Evolutionary conservation across 2,797 vertebrate genomes (phyloP).

Genomic region (Columba guinea): DNA sequence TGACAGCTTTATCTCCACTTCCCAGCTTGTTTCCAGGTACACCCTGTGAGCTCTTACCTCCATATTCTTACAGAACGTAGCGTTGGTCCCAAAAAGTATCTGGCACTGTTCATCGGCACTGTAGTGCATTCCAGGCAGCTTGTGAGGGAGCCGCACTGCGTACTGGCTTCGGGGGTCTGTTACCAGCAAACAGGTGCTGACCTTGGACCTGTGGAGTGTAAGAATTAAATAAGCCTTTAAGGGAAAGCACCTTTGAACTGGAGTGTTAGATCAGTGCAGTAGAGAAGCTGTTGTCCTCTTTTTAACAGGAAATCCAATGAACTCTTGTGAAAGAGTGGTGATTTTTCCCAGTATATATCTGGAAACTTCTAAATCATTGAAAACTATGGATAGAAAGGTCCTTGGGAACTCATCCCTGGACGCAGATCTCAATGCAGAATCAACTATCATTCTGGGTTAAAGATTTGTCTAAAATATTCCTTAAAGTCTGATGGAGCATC

Average conservation of each 20-base stretch:
- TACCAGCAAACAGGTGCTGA: conserved; percentile 88
- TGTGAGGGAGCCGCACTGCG: conserved; percentile 86
- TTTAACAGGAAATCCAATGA: neutral
- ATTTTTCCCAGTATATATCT: neutral
- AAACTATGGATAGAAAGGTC: neutral
- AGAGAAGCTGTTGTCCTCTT: neutral
- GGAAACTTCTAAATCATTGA: neutral
- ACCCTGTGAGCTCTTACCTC: conserved; percentile 79
- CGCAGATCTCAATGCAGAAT: neutral
- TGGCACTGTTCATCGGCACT: conserved; percentile 95
- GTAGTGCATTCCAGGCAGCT: conserved; percentile 98
- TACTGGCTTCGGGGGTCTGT: conserved; percentile 88
- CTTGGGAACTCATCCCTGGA: neutral
- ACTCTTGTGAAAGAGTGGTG: neutral
- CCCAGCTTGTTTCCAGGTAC: neutral
- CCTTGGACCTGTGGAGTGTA: conserved; percentile 84
- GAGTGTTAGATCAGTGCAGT: neutral
- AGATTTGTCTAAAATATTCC: neutral
- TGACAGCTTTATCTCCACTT: neutral
- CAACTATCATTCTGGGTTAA: neutral
- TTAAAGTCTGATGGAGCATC: neutral
- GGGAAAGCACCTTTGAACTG: neutral
- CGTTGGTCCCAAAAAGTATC: conserved; percentile 96
- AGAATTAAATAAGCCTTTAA: neutral
- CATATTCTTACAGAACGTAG: conserved; percentile 96